Evolutionary conservation across 2,797 vertebrate genomes (phyloP).

Genomic region (Lithobates pipiens): DNA sequence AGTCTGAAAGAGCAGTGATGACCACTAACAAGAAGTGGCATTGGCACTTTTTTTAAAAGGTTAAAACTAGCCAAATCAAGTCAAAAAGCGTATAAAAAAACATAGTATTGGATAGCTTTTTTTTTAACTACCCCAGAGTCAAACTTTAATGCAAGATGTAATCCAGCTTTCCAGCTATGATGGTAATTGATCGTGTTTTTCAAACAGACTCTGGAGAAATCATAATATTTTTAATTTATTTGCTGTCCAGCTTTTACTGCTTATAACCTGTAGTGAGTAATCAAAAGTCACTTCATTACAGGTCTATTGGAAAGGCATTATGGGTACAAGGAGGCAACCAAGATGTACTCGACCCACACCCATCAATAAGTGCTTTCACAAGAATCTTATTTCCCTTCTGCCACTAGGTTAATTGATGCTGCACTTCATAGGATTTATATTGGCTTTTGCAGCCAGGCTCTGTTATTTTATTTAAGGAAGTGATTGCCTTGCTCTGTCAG

Average conservation of each 20-base stretch:
- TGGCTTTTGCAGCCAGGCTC: slow-evolving; percentile 48
- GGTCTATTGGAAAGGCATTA: slow-evolving; percentile 13
- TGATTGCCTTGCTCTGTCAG: slow-evolving; percentile 33
- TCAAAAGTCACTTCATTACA: slow-evolving; percentile 8
- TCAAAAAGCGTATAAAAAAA: too few relatives aligned
- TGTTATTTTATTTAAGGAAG: slow-evolving; percentile 56
- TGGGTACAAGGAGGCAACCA: background rate
- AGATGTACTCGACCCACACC: background rate
- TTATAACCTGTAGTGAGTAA: background rate
- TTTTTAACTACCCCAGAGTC: too few relatives aligned
- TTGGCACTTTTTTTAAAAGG: too few relatives aligned
- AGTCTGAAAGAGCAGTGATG: too few relatives aligned
- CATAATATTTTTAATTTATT: slow-evolving; percentile 8
- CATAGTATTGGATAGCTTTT: too few relatives aligned
- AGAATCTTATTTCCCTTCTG: slow-evolving; percentile 32
- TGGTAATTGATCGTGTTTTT: background rate
- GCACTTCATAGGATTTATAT: slow-evolving; percentile 49
- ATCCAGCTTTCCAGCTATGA: background rate
- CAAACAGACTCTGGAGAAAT: background rate
- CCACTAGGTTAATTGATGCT: slow-evolving; percentile 56
- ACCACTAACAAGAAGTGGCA: too few relatives aligned
- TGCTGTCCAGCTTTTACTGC: slow-evolving; percentile 43
- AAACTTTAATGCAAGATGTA: background rate
- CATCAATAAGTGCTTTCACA: slow-evolving; percentile 49
- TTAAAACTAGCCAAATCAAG: too few relatives aligned